Evolutionary conservation across 2,113 vertebrate genomes (phyloP).

Genomic region (Geothlypis trichas): DNA sequence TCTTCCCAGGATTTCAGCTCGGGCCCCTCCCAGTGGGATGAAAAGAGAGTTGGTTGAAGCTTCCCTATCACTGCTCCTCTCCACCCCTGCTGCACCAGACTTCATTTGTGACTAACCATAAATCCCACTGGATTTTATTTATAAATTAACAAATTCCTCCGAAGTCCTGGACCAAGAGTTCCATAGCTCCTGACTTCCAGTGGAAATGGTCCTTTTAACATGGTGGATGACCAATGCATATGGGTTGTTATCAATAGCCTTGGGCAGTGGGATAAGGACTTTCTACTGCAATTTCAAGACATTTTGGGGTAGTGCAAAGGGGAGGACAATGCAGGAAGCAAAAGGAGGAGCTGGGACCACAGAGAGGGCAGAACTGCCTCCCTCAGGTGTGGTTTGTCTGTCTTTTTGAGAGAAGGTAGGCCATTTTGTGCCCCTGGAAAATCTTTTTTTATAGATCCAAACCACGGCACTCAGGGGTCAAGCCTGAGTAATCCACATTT

Average conservation of each 20-base stretch:
- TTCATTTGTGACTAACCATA: neutral
- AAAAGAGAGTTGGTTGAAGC: neutral
- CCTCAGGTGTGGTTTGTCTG: neutral
- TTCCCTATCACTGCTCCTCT: neutral
- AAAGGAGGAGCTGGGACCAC: neutral
- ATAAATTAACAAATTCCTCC: neutral
- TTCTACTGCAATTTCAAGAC: neutral
- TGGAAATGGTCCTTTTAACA: neutral
- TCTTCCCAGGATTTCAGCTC: neutral
- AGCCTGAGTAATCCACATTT: neutral
- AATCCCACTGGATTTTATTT: neutral
- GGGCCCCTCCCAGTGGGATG: fast-evolving
- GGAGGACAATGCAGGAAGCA: neutral
- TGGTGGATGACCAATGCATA: neutral
- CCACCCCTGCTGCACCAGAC: neutral
- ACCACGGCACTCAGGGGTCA: neutral
- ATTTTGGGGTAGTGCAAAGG: neutral
- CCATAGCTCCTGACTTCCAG: neutral
- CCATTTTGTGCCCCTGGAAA: neutral
- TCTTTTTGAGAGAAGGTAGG: neutral
- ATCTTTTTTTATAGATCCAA: neutral
- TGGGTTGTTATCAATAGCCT: fast-evolving
- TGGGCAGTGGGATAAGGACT: neutral
- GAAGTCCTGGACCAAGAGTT: neutral
- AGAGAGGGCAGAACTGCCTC: neutral